Evolutionary conservation across 2,888 invertebrate species (phyloP).

Genomic region (Phorcus lineatus): DNA sequence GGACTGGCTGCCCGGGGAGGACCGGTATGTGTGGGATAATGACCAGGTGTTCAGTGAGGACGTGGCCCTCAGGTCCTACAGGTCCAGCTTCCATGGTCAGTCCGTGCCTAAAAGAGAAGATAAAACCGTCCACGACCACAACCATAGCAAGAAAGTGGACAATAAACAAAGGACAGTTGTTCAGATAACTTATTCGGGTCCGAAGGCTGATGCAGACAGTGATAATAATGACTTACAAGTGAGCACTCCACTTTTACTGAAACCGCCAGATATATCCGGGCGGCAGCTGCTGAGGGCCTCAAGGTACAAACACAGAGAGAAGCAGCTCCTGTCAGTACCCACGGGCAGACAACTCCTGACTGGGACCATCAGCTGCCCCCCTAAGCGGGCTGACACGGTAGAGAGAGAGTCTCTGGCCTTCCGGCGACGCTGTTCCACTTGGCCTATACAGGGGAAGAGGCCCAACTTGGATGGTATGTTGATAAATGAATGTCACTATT

Average conservation of each 20-base stretch:
- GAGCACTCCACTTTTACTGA: background rate
- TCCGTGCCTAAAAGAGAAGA: background rate
- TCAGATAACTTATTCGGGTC: background rate
- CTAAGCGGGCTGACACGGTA: constrained; percentile 31
- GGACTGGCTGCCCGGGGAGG: background rate
- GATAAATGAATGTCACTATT: background rate
- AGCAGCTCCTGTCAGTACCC: background rate
- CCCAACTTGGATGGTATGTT: background rate
- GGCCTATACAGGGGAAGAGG: background rate
- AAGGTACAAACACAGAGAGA: constrained; percentile 37
- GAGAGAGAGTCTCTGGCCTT: background rate
- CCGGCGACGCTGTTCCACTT: background rate
- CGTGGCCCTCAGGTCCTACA: background rate
- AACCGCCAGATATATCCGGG: constrained; percentile 33
- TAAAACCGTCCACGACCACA: background rate
- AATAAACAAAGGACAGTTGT: background rate
- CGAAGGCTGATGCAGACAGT: background rate
- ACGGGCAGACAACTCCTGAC: constrained; percentile 32
- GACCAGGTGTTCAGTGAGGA: background rate
- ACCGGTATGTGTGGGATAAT: background rate
- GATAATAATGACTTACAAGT: background rate
- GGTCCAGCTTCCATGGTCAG: background rate
- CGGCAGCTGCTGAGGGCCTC: constrained; percentile 45
- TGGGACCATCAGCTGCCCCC: constrained; percentile 45
- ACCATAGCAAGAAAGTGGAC: background rate